Percentiles rank a stretch among this genome's conserved stretches.
phyloP scores from a whole-genome alignment of 1,140 invertebrate genomes.

The Bombus cullumanus region DNA sequence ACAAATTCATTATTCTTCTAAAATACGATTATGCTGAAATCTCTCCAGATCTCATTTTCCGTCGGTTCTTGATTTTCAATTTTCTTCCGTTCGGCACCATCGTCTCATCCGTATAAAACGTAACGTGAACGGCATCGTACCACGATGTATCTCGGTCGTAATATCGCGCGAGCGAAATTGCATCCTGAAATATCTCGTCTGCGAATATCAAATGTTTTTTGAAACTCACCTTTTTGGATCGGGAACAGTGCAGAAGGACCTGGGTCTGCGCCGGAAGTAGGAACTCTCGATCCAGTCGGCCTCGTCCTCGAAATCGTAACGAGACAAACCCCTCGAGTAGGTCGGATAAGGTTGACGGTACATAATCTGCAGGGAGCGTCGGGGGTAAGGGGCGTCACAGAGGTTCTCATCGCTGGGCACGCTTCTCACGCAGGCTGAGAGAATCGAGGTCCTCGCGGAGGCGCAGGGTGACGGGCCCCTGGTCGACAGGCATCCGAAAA shows the following conservation, averaged over 20 bases:
- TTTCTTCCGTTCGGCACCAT: too few relatives aligned
- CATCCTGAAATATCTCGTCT: too few relatives aligned
- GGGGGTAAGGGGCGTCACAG: conserved; percentile 89
- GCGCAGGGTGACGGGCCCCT: conserved; percentile 82
- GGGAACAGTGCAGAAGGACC: conserved; percentile 86
- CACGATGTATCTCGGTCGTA: too few relatives aligned
- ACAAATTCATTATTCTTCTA: background rate
- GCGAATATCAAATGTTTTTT: too few relatives aligned
- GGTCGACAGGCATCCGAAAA: conserved; percentile 92
- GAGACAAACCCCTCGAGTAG: conserved; percentile 81
- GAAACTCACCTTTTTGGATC: conserved; percentile 86
- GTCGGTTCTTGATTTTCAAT: too few relatives aligned
- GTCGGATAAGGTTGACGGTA: conserved; percentile 79
- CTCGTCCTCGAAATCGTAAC: conserved; percentile 82
- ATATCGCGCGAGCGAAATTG: too few relatives aligned
- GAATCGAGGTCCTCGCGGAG: conserved; percentile 87
- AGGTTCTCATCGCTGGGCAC: conserved; percentile 94
- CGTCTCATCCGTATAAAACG: too few relatives aligned
- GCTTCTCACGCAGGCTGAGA: conserved; percentile 93
- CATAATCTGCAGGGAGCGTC: conserved; percentile 81
- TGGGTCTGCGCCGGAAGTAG: conserved; percentile 90
- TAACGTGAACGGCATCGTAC: too few relatives aligned
- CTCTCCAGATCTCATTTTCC: background rate
- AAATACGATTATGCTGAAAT: background rate
- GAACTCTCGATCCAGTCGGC: conserved; percentile 88